Evolutionary conservation across 2,797 vertebrate genomes (phyloP).

Genomic region (Pangasius sanitwongsei): DNA sequence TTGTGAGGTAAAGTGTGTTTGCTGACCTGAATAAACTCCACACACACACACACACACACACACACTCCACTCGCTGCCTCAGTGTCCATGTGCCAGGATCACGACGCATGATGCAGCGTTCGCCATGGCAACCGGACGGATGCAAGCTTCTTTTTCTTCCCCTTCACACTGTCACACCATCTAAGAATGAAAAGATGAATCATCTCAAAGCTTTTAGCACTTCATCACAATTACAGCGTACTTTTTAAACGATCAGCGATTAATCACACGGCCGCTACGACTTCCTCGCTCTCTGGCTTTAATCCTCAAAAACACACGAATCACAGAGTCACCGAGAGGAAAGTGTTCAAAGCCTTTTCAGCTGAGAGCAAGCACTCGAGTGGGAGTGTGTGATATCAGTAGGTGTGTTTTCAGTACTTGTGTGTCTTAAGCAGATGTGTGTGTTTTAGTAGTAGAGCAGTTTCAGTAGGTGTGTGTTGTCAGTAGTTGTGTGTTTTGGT

Average conservation of each 20-base stretch:
- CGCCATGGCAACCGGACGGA: conserved; percentile 2
- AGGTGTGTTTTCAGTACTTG: background rate
- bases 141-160: background rate
- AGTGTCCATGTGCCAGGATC: background rate
- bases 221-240: background rate
- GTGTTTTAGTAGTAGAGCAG: background rate
- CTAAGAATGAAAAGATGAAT: conserved; percentile 18
- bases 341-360: background rate
- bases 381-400: background rate
- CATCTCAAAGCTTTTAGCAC: background rate
- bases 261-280: background rate
- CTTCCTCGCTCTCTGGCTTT: background rate
- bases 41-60: background rate
- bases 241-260: background rate
- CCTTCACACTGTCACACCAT: background rate
- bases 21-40: conserved; percentile 12
- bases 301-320: background rate
- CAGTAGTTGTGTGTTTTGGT: background rate
- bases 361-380: background rate
- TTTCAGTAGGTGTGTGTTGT: background rate
- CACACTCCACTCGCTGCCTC: background rate
- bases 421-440: background rate
- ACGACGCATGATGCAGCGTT: background rate
- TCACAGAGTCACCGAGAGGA: background rate
- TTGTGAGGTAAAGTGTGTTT: background rate